Evolutionary conservation across 1,140 invertebrate species (phyloP), one percentile per base, ranked within the genome.

Genomic region (Lamellibrachia luymesi): DNA sequence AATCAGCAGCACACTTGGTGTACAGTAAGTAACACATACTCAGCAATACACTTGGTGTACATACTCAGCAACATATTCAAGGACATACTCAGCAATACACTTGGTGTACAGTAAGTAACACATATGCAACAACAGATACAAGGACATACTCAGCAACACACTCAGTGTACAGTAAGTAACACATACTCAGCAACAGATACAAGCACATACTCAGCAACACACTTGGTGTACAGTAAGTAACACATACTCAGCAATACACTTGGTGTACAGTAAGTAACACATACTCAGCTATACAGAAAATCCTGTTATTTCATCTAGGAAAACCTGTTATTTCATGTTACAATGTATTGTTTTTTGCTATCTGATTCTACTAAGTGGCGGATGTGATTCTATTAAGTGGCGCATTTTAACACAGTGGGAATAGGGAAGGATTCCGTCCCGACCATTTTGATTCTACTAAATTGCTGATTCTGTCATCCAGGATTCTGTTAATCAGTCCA

Each of bases 31-130:
- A 92, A 95, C 98, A 5, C 97, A 98, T 50, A 96, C 38, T 38
- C 64, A 80, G 64, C 50, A 97, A 97, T 94, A 98, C 98, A 96
- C 98, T 98, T 96, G 97, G 64, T 80, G 64, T 80, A 97, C 92
- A 95, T 98, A 6, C 97, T 98, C 50, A 96, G 97, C 93, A 96
- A 97, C 51, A 98, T 97, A 96, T 96, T 98, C 89, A 97, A 91
- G 4, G 0, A 80, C 25, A 22, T 80, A 6, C 64, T 17, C 6
- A 80, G 13, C 64, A 80, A 97, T 94, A 98, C 98, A 96, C 98
- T 98, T 96, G 97, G 64, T 80, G 64, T 80, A 80, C 64, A 80
- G 64, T 80, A 97, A 50, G 96, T 97, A 92, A 95, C 98, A 4
- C 97, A 98, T 49, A 96, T 4, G 1, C 17, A 38, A 1, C 50